These are phyloP conservation scores for Lochmaea crataegi DNA, from an alignment of 2,888 invertebrate species.

Conservation along the genomic window DNA sequence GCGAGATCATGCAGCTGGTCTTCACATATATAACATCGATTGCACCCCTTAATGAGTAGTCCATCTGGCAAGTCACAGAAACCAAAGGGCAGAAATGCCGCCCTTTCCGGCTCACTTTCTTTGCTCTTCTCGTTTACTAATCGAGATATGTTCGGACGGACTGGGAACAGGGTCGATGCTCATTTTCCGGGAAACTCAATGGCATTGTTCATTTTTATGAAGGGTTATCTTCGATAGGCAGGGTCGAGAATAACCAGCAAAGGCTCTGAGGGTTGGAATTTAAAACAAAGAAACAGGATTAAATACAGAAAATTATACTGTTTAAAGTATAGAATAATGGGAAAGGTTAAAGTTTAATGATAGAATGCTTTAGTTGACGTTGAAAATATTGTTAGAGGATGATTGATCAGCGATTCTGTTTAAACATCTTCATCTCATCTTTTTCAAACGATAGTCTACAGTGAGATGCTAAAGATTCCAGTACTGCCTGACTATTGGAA, in stretches of 20 bases:
- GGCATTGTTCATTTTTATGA: conserved; percentile 41
- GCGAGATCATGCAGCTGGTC: conserved; percentile 59
- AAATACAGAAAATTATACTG: neutral
- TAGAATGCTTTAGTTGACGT: too few species aligned
- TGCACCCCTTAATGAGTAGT: conserved; percentile 60
- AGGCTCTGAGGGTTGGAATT: neutral
- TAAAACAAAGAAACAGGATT: neutral
- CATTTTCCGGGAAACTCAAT: conserved; percentile 40
- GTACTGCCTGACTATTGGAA: too few species aligned
- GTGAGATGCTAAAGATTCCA: too few species aligned
- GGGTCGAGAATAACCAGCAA: neutral
- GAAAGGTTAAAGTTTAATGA: too few species aligned
- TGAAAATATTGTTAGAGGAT: too few species aligned
- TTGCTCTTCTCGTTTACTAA: conserved; percentile 25
- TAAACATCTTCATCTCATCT: too few species aligned
- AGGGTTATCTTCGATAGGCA: conserved; percentile 30
- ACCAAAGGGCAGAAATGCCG: conserved; percentile 57
- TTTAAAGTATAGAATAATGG: neutral
- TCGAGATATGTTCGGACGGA: conserved; percentile 17
- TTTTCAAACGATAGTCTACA: too few species aligned
- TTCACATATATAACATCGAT: conserved; percentile 58
- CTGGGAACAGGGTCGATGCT: conserved; percentile 26
- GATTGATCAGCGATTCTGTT: too few species aligned
- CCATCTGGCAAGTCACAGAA: conserved; percentile 61
- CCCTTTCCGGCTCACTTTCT: conserved; percentile 45